Evolutionary conservation across 2,888 invertebrate species (phyloP).

Genomic region (Hypomecis punctinalis): DNA sequence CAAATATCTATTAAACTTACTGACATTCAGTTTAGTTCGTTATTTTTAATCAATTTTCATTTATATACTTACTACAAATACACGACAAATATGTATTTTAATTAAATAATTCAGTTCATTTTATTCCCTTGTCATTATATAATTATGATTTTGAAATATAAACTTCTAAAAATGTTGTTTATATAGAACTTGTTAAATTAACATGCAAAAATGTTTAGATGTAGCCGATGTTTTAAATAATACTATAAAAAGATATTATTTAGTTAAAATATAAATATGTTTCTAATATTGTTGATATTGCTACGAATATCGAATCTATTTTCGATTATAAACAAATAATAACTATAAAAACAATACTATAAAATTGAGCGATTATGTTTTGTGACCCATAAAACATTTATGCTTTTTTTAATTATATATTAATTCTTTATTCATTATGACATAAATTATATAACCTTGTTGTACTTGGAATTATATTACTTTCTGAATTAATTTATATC

Average conservation of each 20-base stretch:
- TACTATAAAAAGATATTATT: not conserved
- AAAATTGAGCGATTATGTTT: no score
- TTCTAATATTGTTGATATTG: not conserved
- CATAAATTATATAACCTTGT: no score
- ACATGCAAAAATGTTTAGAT: no score
- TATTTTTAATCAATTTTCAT: constrained; percentile 42
- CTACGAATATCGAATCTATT: no score
- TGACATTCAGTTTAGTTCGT: constrained; percentile 29
- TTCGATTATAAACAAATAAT: no score
- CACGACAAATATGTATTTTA: constrained; percentile 60
- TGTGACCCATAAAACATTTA: no score
- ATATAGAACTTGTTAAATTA: constrained; percentile 48
- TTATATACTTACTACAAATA: constrained; percentile 70
- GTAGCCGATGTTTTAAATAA: no score
- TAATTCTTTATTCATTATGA: no score
- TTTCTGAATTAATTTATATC: no score
- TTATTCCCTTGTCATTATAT: constrained; percentile 72
- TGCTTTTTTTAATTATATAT: no score
- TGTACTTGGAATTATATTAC: no score
- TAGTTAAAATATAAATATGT: not conserved
- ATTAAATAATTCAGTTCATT: constrained; percentile 79
- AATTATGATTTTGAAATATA: constrained; percentile 63
- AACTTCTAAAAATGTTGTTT: constrained; percentile 53
- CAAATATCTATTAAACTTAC: constrained; percentile 50
- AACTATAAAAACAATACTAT: no score